Percentiles rank a stretch among this genome's conserved stretches.
Conservation (phyloP, 2,797 vertebrate genomes). For the Malacoraja senta region DNA sequence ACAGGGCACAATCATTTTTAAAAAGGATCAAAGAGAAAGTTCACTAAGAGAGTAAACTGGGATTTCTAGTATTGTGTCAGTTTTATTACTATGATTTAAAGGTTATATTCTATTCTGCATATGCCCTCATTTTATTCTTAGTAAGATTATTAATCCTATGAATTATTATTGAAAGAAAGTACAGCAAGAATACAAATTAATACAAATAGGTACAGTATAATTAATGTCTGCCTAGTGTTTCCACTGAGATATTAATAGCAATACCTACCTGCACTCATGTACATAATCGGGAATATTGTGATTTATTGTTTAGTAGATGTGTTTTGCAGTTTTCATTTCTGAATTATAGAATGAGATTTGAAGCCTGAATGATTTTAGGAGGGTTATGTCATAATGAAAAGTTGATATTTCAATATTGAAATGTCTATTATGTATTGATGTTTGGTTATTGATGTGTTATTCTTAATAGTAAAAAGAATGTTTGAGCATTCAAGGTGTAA, state of each 20-base stretch:
- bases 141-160: background rate
- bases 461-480: background rate
- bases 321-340: background rate
- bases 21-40: too few species aligned
- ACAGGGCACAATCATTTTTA: background rate
- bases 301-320: background rate
- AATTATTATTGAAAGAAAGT: background rate
- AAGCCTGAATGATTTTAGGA: background rate
- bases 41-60: background rate
- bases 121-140: background rate
- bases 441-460: background rate
- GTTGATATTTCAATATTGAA: background rate
- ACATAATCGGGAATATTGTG: background rate
- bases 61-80: background rate
- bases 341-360: background rate
- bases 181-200: background rate
- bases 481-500: background rate
- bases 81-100: background rate
- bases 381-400: background rate
- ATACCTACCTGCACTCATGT: background rate
- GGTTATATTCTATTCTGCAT: background rate
- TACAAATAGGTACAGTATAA: background rate
- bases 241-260: background rate
- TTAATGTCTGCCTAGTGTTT: background rate
- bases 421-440: background rate